These are phyloP conservation scores for Panthera leo DNA, from an alignment of 2,113 vertebrate genomes.

Conservation along the genomic window DNA sequence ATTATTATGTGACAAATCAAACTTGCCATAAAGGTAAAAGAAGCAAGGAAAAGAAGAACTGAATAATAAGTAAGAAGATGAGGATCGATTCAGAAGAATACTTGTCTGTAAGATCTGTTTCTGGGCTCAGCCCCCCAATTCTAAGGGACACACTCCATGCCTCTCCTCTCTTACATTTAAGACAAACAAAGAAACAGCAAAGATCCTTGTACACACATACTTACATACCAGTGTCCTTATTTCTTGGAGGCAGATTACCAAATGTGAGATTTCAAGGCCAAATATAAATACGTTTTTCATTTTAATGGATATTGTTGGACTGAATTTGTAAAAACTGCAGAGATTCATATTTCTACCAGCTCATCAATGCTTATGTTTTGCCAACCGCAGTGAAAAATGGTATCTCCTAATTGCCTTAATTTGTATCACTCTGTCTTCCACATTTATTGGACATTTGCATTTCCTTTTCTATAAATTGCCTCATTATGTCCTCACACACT, in stretches of 20 bases:
- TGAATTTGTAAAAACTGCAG: background rate
- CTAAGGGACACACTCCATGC: background rate
- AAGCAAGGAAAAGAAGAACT: background rate
- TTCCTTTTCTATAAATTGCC: background rate
- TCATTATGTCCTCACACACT: background rate
- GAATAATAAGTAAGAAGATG: background rate
- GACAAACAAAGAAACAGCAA: background rate
- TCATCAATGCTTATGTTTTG: background rate
- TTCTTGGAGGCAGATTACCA: background rate
- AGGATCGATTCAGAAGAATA: background rate
- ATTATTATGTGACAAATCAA: background rate
- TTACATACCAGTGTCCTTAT: background rate
- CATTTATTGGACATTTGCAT: background rate
- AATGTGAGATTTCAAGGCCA: background rate
- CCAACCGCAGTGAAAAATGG: background rate
- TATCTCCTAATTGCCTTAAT: background rate
- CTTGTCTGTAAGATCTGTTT: background rate
- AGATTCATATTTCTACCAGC: background rate
- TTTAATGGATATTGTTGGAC: background rate
- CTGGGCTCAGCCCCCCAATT: background rate
- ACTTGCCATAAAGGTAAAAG: background rate
- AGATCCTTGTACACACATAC: background rate
- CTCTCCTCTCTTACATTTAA: background rate
- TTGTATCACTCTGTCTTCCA: background rate
- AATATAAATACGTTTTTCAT: background rate